A percentile compares a stretch with the other conserved stretches of the same genome.
Conservation (phyloP, 2,797 vertebrate genomes). For the Dendrocincla tyrannina region DNA sequence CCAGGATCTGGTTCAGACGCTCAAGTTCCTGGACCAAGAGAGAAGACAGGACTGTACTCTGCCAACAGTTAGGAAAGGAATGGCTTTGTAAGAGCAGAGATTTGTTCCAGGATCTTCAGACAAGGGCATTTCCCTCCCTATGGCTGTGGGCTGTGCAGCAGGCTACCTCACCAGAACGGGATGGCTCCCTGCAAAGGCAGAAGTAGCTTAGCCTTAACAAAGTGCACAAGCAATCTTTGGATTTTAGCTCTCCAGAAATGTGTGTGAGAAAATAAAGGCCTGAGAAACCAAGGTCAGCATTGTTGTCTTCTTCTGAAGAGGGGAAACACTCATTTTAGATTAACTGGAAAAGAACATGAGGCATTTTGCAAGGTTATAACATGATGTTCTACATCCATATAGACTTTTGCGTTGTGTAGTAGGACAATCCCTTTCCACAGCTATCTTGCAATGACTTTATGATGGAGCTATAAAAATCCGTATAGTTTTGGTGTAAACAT, state of each 20-base stretch:
- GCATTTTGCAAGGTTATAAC: background rate
- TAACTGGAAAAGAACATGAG: background rate
- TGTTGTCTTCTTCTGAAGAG: background rate
- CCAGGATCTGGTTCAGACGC: slow-evolving; percentile 90
- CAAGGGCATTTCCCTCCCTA: background rate
- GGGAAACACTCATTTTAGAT: background rate
- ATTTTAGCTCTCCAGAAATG: background rate
- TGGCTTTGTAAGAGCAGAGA: background rate
- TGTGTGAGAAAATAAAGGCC: background rate
- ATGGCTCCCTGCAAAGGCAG: background rate
- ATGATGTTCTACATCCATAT: background rate
- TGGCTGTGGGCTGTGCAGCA: background rate
- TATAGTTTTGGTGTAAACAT: background rate
- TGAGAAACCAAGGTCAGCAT: background rate
- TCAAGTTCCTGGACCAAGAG: slow-evolving; percentile 85
- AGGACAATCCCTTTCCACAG: background rate
- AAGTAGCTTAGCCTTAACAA: background rate
- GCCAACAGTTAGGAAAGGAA: background rate
- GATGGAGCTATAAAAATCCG: background rate
- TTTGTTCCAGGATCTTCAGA: background rate
- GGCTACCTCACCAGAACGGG: background rate
- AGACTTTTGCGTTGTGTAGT: background rate
- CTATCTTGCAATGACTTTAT: background rate
- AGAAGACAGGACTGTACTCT: background rate
- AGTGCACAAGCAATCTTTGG: background rate